phyloP scores from a whole-genome alignment of 92 coral and sea anemone genomes.

The Epizoanthus ramosus region DNA sequence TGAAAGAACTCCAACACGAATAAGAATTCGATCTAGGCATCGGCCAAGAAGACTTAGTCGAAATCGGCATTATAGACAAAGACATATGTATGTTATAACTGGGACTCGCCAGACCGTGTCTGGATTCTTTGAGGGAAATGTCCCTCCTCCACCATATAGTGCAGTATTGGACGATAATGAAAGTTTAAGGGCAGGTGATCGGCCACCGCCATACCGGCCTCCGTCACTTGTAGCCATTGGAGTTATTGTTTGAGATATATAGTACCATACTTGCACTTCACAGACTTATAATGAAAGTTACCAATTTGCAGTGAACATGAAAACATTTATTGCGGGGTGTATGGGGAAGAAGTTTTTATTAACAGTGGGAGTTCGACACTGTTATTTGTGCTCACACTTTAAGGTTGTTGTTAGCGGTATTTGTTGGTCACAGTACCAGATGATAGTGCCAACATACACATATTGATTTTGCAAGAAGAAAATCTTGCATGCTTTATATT shows the following conservation, averaged over 20 bases:
- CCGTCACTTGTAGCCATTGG: conserved; percentile 73
- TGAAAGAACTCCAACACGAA: conserved; percentile 73
- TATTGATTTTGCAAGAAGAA: too few relatives aligned
- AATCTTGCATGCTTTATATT: too few relatives aligned
- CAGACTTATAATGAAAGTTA: not conserved
- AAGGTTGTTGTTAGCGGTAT: too few relatives aligned
- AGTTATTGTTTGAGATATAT: conserved; percentile 63
- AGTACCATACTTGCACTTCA: not conserved
- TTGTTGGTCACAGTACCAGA: too few relatives aligned
- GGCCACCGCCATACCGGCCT: conserved; percentile 79
- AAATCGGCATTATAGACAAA: conserved; percentile 35
- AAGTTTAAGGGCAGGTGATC: conserved; percentile 84
- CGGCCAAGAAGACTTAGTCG: conserved; percentile 62
- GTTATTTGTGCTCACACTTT: too few relatives aligned
- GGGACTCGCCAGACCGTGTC: conserved; percentile 85
- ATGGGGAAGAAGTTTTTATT: too few relatives aligned
- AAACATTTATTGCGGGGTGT: too few relatives aligned
- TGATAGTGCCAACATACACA: too few relatives aligned
- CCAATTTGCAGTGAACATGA: not conserved
- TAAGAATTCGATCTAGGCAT: conserved; percentile 59
- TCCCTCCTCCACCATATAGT: conserved; percentile 88
- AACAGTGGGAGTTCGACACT: too few relatives aligned
- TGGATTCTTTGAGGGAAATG: conserved; percentile 92
- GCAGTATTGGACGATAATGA: conserved; percentile 86
- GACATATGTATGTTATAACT: conserved; percentile 68